Conservation (phyloP, 2,888 invertebrate species). For the Sympetrum striolatum region DNA sequence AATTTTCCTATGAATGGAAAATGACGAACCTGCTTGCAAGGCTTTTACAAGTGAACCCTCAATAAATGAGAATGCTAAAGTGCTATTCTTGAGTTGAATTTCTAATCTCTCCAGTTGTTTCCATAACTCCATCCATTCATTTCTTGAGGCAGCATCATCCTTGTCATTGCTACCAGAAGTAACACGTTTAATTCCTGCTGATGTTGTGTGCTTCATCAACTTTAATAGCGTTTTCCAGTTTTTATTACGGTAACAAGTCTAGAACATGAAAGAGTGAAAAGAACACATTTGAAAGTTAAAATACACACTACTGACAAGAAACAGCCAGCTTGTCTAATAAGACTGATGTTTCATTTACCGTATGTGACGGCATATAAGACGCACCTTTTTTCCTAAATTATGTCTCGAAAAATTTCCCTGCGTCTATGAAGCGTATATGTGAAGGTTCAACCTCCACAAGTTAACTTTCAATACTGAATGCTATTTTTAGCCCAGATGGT, state of each 20-base stretch:
- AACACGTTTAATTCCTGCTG: not conserved
- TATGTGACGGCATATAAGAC: too few relatives aligned
- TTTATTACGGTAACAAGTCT: slow-evolving; percentile 72
- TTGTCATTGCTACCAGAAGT: slow-evolving; percentile 48
- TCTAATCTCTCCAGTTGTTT: slow-evolving; percentile 74
- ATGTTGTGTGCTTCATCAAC: slow-evolving; percentile 73
- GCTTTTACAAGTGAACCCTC: slow-evolving; percentile 94
- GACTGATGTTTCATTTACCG: too few relatives aligned
- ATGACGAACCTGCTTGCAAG: slow-evolving; percentile 69
- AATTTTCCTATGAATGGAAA: not conserved
- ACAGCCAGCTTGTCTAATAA: not conserved
- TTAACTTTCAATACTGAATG: too few relatives aligned
- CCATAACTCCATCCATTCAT: slow-evolving; percentile 71
- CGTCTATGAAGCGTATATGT: too few relatives aligned
- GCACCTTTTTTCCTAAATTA: too few relatives aligned
- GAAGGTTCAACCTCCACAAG: too few relatives aligned
- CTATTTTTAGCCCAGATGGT: too few relatives aligned
- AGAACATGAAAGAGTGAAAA: slow-evolving; percentile 47
- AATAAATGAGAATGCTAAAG: slow-evolving; percentile 87
- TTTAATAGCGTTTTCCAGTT: slow-evolving; percentile 76
- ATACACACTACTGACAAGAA: not conserved
- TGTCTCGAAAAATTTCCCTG: too few relatives aligned
- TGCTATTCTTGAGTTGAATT: slow-evolving; percentile 72
- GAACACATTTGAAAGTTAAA: not conserved
- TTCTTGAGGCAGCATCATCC: slow-evolving; percentile 52